Percentiles rank a stretch among this genome's conserved stretches.
Evolutionary conservation across 1,140 invertebrate genomes (phyloP).

Genomic region (Pseudachorutes palmiensis): DNA sequence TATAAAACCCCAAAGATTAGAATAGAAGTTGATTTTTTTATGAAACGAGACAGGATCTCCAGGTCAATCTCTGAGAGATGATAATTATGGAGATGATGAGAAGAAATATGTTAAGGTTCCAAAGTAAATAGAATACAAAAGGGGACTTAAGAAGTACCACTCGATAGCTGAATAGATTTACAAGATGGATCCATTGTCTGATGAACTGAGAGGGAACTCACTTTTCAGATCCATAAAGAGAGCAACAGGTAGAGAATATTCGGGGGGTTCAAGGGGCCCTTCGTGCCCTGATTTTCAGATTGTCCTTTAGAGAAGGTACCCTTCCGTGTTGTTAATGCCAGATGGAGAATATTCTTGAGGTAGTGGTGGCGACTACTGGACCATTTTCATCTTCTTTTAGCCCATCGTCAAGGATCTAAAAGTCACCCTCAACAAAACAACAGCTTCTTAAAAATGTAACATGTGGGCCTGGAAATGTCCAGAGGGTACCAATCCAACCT

Average conservation of each 20-base stretch:
- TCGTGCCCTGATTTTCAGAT: background rate
- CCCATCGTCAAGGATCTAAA: no score
- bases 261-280: background rate
- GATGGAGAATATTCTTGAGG: background rate
- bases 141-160: background rate
- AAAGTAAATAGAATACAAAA: background rate
- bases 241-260: background rate
- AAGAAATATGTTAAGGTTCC: background rate
- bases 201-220: background rate
- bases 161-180: conserved; percentile 2
- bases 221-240: background rate
- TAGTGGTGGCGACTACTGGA: no score
- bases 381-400: no score
- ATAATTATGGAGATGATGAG: background rate
- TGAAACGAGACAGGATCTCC: background rate
- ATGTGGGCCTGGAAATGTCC: no score
- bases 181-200: background rate
- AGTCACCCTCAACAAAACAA: no score
- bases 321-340: no score
- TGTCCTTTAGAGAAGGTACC: no score
- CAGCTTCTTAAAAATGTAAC: no score
- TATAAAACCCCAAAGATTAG: no score
- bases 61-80: background rate
- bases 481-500: no score
- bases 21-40: background rate